Conservation (phyloP, 2,888 invertebrate species). For the Agapostemon virescens region DNA sequence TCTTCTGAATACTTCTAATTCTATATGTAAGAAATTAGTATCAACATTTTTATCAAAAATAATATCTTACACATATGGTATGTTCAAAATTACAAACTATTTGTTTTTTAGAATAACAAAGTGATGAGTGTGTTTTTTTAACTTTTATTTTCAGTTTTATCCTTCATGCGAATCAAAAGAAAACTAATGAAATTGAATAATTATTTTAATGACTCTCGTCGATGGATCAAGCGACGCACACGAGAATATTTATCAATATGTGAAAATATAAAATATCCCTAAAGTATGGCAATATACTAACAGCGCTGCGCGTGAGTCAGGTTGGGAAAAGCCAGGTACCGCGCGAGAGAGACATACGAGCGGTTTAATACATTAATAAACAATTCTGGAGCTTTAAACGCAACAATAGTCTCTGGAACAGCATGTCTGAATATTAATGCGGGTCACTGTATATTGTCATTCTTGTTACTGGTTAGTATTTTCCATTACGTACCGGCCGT, state of each 20-base stretch:
- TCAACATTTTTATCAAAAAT: background rate
- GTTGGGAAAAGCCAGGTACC: background rate
- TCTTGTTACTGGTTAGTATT: slow-evolving; percentile 2
- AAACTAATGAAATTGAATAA: background rate
- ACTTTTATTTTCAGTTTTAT: background rate
- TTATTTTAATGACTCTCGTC: background rate
- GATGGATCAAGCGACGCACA: background rate
- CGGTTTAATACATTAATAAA: background rate
- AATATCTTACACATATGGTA: too few species aligned
- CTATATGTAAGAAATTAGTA: background rate
- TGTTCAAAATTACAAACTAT: too few species aligned
- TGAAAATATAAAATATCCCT: background rate
- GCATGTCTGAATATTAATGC: slow-evolving; percentile 2
- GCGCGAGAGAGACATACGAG: background rate
- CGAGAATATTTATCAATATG: background rate
- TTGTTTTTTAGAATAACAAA: background rate
- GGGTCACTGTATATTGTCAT: background rate
- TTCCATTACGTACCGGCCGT: background rate
- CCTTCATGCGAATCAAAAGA: background rate
- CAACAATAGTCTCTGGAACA: background rate
- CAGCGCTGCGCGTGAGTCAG: background rate
- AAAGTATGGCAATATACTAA: background rate
- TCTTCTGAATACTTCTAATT: background rate
- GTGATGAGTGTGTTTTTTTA: background rate
- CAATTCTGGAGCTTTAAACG: background rate